Evolutionary conservation across 2,113 vertebrate genomes (phyloP).

Genomic region (Ibidorhyncha struthersii): DNA sequence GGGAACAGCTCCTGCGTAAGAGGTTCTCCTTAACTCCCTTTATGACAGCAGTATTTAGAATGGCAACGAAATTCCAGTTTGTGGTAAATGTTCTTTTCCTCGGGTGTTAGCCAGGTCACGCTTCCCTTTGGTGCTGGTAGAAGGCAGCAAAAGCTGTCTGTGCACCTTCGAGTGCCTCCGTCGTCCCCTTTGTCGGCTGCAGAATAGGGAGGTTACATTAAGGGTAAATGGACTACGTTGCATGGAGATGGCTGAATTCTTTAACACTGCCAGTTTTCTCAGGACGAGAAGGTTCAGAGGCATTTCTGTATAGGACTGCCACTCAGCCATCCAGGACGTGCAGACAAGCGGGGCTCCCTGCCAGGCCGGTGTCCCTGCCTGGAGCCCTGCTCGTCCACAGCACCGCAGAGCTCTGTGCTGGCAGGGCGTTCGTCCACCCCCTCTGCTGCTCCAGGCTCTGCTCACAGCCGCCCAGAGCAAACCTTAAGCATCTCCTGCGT

Average conservation of each 20-base stretch:
- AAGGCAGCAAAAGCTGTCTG: background rate
- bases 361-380: background rate
- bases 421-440: background rate
- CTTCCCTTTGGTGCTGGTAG: background rate
- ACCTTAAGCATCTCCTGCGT: accelerated
- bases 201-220: background rate
- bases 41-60: accelerated
- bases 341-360: too few species aligned
- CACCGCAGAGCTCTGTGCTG: background rate
- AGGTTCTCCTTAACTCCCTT: accelerated
- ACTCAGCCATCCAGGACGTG: accelerated
- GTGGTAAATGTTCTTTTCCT: background rate
- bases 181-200: background rate
- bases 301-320: accelerated
- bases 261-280: accelerated
- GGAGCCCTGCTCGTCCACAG: too few species aligned
- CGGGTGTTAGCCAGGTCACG: background rate
- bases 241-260: accelerated
- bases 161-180: background rate
- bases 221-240: accelerated
- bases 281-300: background rate
- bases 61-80: accelerated
- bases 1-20: accelerated
- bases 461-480: background rate
- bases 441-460: background rate